These are phyloP conservation scores for Tachina lurida DNA, from an alignment of 2,888 invertebrate species.

Conservation along the genomic window DNA sequence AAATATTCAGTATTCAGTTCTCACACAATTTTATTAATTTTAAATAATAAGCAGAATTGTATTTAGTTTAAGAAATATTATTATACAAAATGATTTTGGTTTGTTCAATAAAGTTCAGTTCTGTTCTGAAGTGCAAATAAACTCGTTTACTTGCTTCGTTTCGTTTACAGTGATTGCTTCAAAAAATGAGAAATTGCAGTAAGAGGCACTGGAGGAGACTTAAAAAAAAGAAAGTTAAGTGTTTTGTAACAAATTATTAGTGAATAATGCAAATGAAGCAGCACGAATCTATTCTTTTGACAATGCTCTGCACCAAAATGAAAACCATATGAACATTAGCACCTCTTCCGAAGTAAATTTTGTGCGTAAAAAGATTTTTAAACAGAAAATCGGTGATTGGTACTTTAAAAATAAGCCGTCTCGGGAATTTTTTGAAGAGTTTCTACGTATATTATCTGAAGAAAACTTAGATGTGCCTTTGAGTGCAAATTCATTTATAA, in stretches of 20 bases:
- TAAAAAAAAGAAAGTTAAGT: too few species aligned
- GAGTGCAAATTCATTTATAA: constrained; percentile 30
- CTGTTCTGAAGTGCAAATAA: constrained; percentile 21
- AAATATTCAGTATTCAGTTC: neutral
- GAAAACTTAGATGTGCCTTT: constrained; percentile 47
- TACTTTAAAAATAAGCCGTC: constrained; percentile 39
- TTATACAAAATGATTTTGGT: neutral
- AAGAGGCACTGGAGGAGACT: too few species aligned
- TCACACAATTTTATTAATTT: constrained; percentile 5
- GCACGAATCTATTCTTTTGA: too few species aligned
- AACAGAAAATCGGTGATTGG: constrained; percentile 43
- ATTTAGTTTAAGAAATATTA: neutral
- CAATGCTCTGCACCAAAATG: too few species aligned
- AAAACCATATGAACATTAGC: too few species aligned
- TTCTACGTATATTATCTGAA: constrained; percentile 1
- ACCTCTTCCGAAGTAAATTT: too few species aligned
- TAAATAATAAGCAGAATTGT: constrained; percentile 16
- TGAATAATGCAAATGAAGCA: too few species aligned
- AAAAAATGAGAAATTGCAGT: too few species aligned
- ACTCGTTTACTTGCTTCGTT: neutral
- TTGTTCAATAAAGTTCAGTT: neutral
- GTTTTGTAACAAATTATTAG: too few species aligned
- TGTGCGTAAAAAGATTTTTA: constrained; percentile 25
- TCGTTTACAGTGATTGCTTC: too few species aligned
- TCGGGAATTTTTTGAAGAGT: constrained; percentile 29